Evolutionary conservation across 2,888 invertebrate species (phyloP).

Genomic region (Himalopsyche tibetana): DNA sequence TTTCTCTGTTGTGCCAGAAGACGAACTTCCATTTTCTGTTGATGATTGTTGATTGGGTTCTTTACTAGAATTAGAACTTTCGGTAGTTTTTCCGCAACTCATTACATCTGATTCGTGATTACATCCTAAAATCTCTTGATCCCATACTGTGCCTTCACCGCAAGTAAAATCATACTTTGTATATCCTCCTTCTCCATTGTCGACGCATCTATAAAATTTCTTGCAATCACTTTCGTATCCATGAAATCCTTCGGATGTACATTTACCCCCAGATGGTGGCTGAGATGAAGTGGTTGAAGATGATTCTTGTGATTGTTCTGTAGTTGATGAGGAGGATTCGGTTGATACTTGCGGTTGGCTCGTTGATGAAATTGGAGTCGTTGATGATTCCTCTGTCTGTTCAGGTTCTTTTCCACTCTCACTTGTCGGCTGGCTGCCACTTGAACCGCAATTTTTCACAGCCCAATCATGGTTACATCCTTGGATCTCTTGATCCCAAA

Average conservation of each 20-base stretch:
- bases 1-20: slow-evolving; percentile 56
- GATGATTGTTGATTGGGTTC: slow-evolving; percentile 32
- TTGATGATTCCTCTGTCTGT: slow-evolving; percentile 54
- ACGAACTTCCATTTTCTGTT: background rate
- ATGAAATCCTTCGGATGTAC: slow-evolving; percentile 78
- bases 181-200: slow-evolving; percentile 78
- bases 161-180: slow-evolving; percentile 84
- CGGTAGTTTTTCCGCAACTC: slow-evolving; percentile 46
- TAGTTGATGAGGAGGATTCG: slow-evolving; percentile 35
- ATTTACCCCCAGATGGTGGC: slow-evolving; percentile 46
- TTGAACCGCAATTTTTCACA: slow-evolving; percentile 67
- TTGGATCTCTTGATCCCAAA: slow-evolving; percentile 76
- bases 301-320: slow-evolving; percentile 41
- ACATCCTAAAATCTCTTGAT: slow-evolving; percentile 73
- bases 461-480: slow-evolving; percentile 72
- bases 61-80: background rate
- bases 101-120: slow-evolving; percentile 72
- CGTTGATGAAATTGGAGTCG: slow-evolving; percentile 46
- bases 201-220: slow-evolving; percentile 87
- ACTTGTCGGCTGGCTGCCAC: background rate
- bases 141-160: slow-evolving; percentile 83
- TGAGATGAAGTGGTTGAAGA: slow-evolving; percentile 43
- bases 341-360: slow-evolving; percentile 15
- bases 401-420: slow-evolving; percentile 46
- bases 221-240: slow-evolving; percentile 82